A percentile compares a stretch with the other conserved stretches of the same genome.
Evolutionary conservation across 64 coral and sea anemone species (phyloP).

Genomic region (Actinia tenebrosa): DNA sequence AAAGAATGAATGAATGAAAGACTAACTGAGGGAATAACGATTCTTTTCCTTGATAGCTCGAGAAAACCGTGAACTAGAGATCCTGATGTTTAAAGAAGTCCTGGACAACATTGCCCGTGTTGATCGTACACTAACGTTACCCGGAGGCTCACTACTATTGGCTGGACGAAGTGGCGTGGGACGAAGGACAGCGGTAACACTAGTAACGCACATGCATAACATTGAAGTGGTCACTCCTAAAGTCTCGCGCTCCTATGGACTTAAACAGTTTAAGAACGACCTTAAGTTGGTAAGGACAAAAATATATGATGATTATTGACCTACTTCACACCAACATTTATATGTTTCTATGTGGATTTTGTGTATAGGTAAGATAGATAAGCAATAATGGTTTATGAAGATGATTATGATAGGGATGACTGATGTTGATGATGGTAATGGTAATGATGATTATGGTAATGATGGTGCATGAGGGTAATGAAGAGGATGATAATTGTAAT

Average conservation of each 20-base stretch:
- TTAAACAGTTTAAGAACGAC: slow-evolving; percentile 95
- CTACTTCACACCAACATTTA: no score
- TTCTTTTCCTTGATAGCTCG: slow-evolving; percentile 60
- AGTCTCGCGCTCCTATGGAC: slow-evolving; percentile 85
- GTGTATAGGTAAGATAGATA: no score
- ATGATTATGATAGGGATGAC: no score
- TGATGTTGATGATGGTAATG: no score
- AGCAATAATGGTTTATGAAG: no score
- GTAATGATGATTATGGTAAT: no score
- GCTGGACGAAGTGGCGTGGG: slow-evolving; percentile 99
- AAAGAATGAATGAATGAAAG: no score
- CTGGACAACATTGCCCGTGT: slow-evolving; percentile 92
- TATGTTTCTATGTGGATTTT: no score
- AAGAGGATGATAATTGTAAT: no score
- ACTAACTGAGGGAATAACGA: not conserved
- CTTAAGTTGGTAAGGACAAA: slow-evolving; percentile 66
- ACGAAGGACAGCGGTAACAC: slow-evolving; percentile 86
- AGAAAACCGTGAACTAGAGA: slow-evolving; percentile 94
- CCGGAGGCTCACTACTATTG: slow-evolving; percentile 92
- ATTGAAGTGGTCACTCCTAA: slow-evolving; percentile 83
- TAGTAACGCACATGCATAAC: slow-evolving; percentile 98
- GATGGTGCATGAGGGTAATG: no score
- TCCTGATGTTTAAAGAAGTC: slow-evolving; percentile 94
- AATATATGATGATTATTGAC: no score
- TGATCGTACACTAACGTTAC: slow-evolving; percentile 82